Conservation (phyloP, 2,113 vertebrate genomes). For the Coptodon bakossiorum region DNA sequence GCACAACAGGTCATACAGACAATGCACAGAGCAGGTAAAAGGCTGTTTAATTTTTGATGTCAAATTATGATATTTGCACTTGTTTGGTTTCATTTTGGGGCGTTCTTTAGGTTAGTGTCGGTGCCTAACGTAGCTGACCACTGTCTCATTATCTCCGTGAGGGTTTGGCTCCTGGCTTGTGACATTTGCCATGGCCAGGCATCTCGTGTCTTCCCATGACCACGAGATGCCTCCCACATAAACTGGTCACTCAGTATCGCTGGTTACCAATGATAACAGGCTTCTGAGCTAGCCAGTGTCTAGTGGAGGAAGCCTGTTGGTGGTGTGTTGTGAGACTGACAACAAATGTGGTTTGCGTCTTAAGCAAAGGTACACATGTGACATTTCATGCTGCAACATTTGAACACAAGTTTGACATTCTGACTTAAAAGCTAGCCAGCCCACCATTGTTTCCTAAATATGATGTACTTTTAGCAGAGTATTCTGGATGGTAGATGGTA, state of each 20-base stretch:
- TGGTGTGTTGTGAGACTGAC: not conserved
- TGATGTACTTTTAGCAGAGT: not conserved
- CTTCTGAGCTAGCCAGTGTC: not conserved
- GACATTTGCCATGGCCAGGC: not conserved
- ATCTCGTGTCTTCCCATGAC: not conserved
- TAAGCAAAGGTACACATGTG: not conserved
- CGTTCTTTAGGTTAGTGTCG: fast-evolving
- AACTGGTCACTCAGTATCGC: not conserved
- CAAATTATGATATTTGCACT: not conserved
- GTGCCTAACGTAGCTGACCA: not conserved
- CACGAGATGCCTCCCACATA: not conserved
- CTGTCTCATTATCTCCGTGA: not conserved
- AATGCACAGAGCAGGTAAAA: not conserved
- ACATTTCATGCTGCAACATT: not conserved
- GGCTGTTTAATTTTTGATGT: not conserved
- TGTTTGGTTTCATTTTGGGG: not conserved
- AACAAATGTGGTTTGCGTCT: not conserved
- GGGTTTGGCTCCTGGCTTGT: not conserved
- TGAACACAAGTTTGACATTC: not conserved
- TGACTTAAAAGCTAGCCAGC: not conserved
- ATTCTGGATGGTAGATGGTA: not conserved
- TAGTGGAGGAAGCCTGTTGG: not conserved
- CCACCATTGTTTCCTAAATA: not conserved
- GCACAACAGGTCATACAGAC: not conserved
- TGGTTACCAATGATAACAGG: not conserved